A percentile compares a stretch with the other conserved stretches of the same genome.
These are phyloP conservation scores for Hoplias malabaricus DNA, from an alignment of 2,113 vertebrate species.

Conservation along the genomic window DNA sequence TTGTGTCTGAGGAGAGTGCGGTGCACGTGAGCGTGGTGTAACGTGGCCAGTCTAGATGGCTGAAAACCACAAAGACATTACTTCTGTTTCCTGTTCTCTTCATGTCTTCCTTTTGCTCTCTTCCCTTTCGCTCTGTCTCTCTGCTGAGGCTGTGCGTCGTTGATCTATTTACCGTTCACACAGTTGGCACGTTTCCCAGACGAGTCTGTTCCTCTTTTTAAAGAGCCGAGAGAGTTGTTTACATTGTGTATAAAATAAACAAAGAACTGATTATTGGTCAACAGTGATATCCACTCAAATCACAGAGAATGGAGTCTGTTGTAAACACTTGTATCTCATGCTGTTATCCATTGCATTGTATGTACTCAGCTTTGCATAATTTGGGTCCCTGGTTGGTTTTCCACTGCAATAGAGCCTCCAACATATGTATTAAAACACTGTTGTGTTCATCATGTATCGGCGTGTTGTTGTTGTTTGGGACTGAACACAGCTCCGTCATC, in stretches of 20 bases:
- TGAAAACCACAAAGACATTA: not conserved
- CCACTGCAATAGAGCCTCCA: too few species aligned
- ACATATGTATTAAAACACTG: too few species aligned
- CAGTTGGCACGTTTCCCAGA: not conserved
- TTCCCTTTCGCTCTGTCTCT: not conserved
- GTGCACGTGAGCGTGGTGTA: not conserved
- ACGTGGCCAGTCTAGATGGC: not conserved
- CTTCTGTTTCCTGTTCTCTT: slow-evolving; percentile 3
- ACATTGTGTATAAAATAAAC: too few species aligned
- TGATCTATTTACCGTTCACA: not conserved
- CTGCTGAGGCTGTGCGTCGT: not conserved
- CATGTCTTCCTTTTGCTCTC: not conserved
- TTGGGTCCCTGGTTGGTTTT: too few species aligned
- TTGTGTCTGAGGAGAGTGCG: not conserved
- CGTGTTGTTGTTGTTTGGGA: too few species aligned
- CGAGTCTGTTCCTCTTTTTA: not conserved
- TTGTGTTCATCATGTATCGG: too few species aligned
- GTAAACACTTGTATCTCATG: too few species aligned
- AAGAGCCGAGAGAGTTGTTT: not conserved
- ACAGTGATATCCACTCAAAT: not conserved
- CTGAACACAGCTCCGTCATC: too few species aligned
- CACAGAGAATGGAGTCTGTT: too few species aligned
- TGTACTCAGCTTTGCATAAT: too few species aligned
- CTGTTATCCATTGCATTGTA: too few species aligned
- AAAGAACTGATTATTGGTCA: not conserved